These are phyloP conservation scores for Trachymyrmex septentrionalis DNA, from an alignment of 1,140 invertebrate species.

Conservation along the genomic window DNA sequence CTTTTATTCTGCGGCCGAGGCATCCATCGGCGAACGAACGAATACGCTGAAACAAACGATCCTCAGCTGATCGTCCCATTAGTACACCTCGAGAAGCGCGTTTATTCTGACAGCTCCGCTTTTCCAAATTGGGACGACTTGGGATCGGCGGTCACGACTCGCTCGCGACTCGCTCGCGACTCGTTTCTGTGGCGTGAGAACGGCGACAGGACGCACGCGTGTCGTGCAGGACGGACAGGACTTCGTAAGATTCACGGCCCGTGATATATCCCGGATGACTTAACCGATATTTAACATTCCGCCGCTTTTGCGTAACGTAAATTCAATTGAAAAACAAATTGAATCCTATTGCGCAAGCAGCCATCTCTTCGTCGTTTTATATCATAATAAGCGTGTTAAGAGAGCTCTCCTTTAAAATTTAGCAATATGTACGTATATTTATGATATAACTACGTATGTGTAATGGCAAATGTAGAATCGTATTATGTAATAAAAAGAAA, in stretches of 20 bases:
- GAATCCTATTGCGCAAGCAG: background rate
- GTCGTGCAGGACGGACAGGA: background rate
- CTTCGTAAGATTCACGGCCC: background rate
- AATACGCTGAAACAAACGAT: slow-evolving; percentile 40
- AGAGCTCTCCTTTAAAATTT: slow-evolving; percentile 17
- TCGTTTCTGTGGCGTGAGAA: slow-evolving; percentile 69
- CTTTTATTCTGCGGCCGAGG: slow-evolving; percentile 22
- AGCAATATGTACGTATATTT: background rate
- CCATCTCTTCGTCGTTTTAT: background rate
- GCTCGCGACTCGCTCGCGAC: slow-evolving; percentile 18
- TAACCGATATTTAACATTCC: slow-evolving; percentile 22
- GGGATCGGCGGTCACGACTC: slow-evolving; percentile 78
- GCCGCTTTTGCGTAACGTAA: slow-evolving; percentile 13
- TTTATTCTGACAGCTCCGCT: slow-evolving; percentile 60
- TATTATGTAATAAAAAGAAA: background rate
- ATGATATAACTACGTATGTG: background rate
- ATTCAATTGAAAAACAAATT: slow-evolving; percentile 29
- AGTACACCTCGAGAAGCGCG: slow-evolving; percentile 33
- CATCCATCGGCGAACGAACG: background rate
- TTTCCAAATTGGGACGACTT: slow-evolving; percentile 68
- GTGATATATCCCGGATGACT: background rate
- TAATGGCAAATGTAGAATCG: background rate
- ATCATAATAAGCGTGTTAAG: background rate
- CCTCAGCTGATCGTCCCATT: slow-evolving; percentile 46
- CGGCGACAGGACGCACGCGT: slow-evolving; percentile 28